Base-by-base conservation (phyloP, 1,140 invertebrate genomes). In the Bilobella aurantiaca region DNA sequence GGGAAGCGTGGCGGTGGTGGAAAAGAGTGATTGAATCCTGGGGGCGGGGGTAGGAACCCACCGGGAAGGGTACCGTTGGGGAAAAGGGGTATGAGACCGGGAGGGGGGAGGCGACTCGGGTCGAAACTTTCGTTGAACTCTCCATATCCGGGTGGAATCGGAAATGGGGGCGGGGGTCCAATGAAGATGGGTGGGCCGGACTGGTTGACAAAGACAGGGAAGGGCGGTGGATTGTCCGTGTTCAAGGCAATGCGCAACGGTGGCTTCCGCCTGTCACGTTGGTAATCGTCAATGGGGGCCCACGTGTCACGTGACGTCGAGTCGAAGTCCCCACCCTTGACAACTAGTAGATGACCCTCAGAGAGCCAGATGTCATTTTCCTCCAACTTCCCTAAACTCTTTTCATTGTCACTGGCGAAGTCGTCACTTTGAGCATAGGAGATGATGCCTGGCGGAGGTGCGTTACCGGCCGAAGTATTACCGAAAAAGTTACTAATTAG, bases 291-390 rank as follows among this genome's bases (percentile, higher is more conserved):
- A 67, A 93, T 90, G 1, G 89, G 83, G 56, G 84, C 82, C 88
- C 88, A 91, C 14, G 79, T 78, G 3, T 69, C 60, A 31, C 70
- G 69, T 14, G 64, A 58, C 31, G 77, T 77, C 28, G 65, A 34
- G 32, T 71, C 69, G 68, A 76, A 82, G 1, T 79, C 78, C 18
- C 89, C 90, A 28, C 91, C 91, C 75, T 85, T 86, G 28, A 93
- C 77, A 14, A 93, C 89, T 16, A 93, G 76, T 31, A 93, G 78
- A 75, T 93, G 90, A 74, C 91, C 90, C 74, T 93, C 90, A 0
- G 90, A 87, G 49, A 93, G 78, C 89, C 90, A 93, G 68, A 93
- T 91, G 68, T 93, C 90, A 49, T 91, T 86, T 70, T 87, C 83
- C 69, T 86, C 84, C 0, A 93, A 78, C 16, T 90, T 90, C 14